A percentile compares a stretch with the other conserved stretches of the same genome.
These are phyloP conservation scores for Eriocheir sinensis DNA, from an alignment of 1,140 invertebrate genomes.

Conservation along the genomic window DNA sequence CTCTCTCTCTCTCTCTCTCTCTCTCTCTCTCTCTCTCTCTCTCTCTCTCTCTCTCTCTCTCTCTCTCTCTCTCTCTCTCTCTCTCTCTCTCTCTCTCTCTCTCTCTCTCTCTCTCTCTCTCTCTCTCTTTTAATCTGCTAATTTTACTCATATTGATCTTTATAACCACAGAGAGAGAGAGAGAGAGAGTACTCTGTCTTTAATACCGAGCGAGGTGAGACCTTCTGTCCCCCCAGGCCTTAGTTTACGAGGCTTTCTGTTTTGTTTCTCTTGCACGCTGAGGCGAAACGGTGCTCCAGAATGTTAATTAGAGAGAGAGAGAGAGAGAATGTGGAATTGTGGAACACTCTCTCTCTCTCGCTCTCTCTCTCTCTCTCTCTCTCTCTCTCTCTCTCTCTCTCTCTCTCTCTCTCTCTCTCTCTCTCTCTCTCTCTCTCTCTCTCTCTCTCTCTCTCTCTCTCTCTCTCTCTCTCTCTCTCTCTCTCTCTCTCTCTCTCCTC, in stretches of 20 bases:
- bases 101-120: not conserved
- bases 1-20: constrained; percentile 4
- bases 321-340: not conserved
- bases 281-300: not conserved
- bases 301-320: not conserved
- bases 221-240: not conserved
- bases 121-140: too few species aligned
- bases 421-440: too few species aligned
- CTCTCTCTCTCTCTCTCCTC: too few species aligned
- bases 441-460: too few species aligned
- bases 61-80: constrained; percentile 1
- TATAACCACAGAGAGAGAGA: not conserved
- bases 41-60: not conserved
- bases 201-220: not conserved
- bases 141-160: not conserved
- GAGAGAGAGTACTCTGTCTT: not conserved
- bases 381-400: not conserved
- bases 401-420: too few species aligned
- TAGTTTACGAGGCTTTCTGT: not conserved
- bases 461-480: too few species aligned
- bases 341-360: not conserved
- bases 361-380: not conserved
- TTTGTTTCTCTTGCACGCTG: not conserved
- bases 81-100: constrained; percentile 4
- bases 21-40: constrained; percentile 4